These are phyloP conservation scores for Physella acuta DNA, from an alignment of 1,140 invertebrate genomes.

Conservation along the genomic window DNA sequence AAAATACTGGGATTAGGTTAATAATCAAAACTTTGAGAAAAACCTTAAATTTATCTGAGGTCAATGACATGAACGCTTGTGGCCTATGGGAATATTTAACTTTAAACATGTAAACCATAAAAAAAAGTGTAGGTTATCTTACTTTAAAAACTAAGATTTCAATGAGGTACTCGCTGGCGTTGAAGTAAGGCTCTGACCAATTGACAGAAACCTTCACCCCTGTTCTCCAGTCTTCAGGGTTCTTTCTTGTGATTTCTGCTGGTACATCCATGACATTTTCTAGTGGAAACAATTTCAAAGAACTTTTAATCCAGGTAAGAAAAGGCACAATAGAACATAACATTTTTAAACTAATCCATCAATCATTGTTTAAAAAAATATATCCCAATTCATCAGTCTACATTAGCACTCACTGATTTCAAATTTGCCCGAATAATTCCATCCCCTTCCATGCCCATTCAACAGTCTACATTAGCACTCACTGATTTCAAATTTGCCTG, in stretches of 20 bases:
- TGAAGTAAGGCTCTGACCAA: constrained; percentile 30
- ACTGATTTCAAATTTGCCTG: not conserved
- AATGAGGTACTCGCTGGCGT: constrained; percentile 10
- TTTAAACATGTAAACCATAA: not conserved
- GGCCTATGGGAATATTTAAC: not conserved
- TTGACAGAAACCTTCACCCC: constrained; percentile 23
- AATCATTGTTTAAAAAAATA: not conserved
- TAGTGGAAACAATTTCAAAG: constrained; percentile 9
- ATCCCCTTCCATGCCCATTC: not conserved
- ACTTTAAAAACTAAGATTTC: constrained; percentile 37
- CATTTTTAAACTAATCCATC: not conserved
- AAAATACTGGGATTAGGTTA: not conserved
- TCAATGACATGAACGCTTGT: too few species aligned
- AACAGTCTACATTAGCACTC: not conserved
- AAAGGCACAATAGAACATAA: not conserved
- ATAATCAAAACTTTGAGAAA: not conserved
- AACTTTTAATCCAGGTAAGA: not conserved
- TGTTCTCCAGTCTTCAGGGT: constrained; percentile 31
- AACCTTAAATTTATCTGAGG: not conserved
- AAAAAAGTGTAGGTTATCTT: not conserved
- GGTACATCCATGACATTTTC: constrained; percentile 35
- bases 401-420: not conserved
- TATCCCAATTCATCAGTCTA: not conserved
- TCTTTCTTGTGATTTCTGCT: constrained; percentile 30
- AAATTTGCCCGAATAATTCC: constrained; percentile 1